These are phyloP conservation scores for Luperina testacea DNA, from an alignment of 2,888 invertebrate genomes.

Conservation along the genomic window DNA sequence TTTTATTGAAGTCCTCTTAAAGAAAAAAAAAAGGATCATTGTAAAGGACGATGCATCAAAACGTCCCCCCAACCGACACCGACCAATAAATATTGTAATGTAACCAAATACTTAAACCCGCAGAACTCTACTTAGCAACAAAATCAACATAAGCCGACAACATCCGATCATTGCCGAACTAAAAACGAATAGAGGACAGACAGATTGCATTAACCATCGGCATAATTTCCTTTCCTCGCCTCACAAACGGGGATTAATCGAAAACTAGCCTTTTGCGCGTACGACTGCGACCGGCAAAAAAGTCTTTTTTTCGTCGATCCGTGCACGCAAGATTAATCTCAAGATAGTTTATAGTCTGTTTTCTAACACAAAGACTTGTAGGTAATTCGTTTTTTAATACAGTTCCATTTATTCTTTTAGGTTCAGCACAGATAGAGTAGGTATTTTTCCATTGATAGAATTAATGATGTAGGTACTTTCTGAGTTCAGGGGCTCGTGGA, in stretches of 20 bases:
- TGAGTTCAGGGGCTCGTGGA: too few species aligned
- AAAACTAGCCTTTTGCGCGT: conserved; percentile 25
- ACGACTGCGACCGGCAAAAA: conserved; percentile 14
- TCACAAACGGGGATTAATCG: conserved; percentile 37
- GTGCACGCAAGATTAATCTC: conserved; percentile 19
- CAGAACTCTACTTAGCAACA: too few species aligned
- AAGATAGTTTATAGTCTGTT: conserved; percentile 5
- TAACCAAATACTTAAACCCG: background rate
- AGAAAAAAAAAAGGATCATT: background rate
- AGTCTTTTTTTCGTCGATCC: conserved; percentile 4
- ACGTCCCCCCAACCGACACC: too few species aligned
- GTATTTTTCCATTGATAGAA: background rate
- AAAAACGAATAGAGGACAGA: conserved; percentile 14
- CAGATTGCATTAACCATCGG: conserved; percentile 42
- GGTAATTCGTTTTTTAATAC: conserved; percentile 38
- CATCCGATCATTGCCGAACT: conserved; percentile 19
- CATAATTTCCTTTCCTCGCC: conserved; percentile 29
- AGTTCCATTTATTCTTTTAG: conserved; percentile 13
- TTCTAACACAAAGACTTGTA: conserved; percentile 9
- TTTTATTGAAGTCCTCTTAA: background rate
- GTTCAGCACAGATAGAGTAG: background rate
- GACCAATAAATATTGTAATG: too few species aligned
- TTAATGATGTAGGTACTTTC: background rate
- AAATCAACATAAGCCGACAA: conserved; percentile 4
- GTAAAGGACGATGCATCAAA: too few species aligned